Evolutionary conservation across 2,113 vertebrate genomes (phyloP).

Genomic region (Osmerus mordax): DNA sequence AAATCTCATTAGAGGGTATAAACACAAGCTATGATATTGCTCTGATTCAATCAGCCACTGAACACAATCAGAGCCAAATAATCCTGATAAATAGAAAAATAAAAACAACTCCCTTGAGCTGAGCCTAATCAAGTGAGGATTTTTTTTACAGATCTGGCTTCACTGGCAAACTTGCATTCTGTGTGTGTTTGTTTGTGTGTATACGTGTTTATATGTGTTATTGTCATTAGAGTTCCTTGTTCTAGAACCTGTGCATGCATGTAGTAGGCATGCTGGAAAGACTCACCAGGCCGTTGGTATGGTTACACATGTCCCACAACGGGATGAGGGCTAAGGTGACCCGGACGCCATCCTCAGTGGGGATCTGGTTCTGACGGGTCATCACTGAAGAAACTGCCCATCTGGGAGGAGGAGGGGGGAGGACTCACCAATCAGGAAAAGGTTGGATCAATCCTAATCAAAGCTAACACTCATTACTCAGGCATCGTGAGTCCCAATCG

Average conservation of each 20-base stretch:
- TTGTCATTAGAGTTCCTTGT: neutral
- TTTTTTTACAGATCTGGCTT: neutral
- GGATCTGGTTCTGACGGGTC: constrained; percentile 98
- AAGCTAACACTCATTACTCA: no score
- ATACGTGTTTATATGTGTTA: neutral
- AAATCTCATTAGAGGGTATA: constrained; percentile 34
- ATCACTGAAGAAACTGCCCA: constrained; percentile 98
- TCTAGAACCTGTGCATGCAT: neutral
- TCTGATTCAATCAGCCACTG: constrained; percentile 40
- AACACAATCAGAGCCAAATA: constrained; percentile 49
- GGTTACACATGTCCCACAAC: constrained; percentile 99
- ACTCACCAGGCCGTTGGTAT: constrained; percentile 94
- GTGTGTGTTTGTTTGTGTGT: neutral
- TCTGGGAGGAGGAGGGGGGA: constrained; percentile 56
- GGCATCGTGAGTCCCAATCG: no score
- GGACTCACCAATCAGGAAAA: neutral
- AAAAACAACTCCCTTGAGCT: constrained; percentile 31
- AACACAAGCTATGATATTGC: constrained; percentile 40
- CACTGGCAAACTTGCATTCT: neutral
- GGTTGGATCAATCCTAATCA: neutral
- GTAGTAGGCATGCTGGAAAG: neutral
- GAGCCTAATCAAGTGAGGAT: constrained; percentile 25
- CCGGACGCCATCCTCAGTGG: constrained; percentile 91
- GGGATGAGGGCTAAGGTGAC: constrained; percentile 96
- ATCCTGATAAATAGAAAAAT: constrained; percentile 46